Conservation (phyloP, 2,888 invertebrate genomes). For the Prosopocoilus inquinatus region DNA sequence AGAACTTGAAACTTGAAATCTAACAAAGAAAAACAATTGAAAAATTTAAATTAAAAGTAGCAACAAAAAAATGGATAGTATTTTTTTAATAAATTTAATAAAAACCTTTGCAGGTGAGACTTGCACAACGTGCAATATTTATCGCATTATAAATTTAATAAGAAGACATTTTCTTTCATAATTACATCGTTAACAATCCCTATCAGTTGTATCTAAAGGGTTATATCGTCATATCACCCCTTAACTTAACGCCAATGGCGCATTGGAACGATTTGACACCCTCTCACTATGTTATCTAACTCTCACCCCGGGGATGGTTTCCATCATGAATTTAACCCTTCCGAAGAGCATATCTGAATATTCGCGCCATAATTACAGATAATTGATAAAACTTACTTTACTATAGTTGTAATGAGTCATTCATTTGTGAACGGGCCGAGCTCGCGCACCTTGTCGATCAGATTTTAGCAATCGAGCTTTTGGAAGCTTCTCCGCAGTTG, state of each 20-base stretch:
- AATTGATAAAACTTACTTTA: constrained; percentile 27
- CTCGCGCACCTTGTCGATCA: constrained; percentile 4
- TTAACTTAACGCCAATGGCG: constrained; percentile 45
- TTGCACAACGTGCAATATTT: too few species aligned
- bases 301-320: constrained; percentile 37
- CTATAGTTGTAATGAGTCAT: constrained; percentile 14
- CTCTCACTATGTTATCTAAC: constrained; percentile 48
- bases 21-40: too few species aligned
- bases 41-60: too few species aligned
- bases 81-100: too few species aligned
- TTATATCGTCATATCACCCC: constrained; percentile 40
- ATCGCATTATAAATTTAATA: constrained; percentile 30
- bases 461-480: neutral
- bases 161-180: constrained; percentile 47
- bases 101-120: too few species aligned
- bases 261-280: constrained; percentile 42
- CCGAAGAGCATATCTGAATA: constrained; percentile 31
- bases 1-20: too few species aligned
- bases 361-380: constrained; percentile 32
- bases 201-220: constrained; percentile 46
- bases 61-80: too few species aligned
- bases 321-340: constrained; percentile 46
- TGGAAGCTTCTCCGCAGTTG: neutral
- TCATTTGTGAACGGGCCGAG: constrained; percentile 3
- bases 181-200: constrained; percentile 48